phyloP scores from a whole-genome alignment of 2,797 vertebrate genomes.

The Loris lydekkerianus region DNA sequence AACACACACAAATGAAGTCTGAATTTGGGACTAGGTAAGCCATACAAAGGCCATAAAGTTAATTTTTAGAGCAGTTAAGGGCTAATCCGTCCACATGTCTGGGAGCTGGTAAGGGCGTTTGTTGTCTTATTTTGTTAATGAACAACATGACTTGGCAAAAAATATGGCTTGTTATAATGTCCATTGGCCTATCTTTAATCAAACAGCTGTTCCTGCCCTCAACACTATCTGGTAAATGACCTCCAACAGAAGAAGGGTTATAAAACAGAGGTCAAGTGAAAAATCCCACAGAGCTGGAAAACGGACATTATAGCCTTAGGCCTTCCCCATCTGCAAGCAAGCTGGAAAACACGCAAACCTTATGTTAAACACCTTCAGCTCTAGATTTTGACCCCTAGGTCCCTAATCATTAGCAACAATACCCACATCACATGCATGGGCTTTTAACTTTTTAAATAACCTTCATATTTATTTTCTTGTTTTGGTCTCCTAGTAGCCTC shows the following conservation, averaged over 20 bases:
- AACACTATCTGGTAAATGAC: neutral
- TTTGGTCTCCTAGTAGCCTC: neutral
- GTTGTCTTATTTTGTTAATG: slow-evolving; percentile 29
- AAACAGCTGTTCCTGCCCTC: neutral
- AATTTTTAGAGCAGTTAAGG: slow-evolving; percentile 25
- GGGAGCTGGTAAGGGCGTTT: neutral
- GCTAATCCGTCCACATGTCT: neutral
- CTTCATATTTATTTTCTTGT: neutral
- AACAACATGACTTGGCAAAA: neutral
- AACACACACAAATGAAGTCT: neutral
- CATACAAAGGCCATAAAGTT: neutral
- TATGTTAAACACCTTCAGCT: neutral
- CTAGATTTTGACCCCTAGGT: neutral
- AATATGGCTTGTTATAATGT: neutral
- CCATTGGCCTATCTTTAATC: neutral
- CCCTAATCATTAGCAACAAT: neutral
- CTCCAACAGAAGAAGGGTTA: neutral
- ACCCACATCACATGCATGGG: accelerated
- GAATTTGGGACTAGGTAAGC: neutral
- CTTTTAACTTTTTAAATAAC: neutral
- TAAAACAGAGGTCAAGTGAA: neutral
- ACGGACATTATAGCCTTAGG: neutral
- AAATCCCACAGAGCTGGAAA: neutral
- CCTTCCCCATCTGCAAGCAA: neutral
- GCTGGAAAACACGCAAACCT: neutral